These are phyloP conservation scores for Cyphomyrus discorhynchus DNA, from an alignment of 2,113 vertebrate genomes.

Conservation along the genomic window DNA sequence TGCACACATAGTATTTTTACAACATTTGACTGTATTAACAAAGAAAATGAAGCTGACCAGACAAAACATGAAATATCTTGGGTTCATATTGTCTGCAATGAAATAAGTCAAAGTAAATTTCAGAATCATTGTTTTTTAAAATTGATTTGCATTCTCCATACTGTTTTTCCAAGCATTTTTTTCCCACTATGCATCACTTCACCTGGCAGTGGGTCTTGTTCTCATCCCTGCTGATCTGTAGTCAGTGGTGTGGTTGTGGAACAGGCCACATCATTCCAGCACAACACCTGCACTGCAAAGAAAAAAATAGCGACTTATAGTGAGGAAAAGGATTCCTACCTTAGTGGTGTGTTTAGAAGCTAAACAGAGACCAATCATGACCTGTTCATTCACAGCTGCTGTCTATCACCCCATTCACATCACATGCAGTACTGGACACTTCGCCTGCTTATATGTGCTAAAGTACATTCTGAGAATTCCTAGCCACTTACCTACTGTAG, in stretches of 20 bases:
- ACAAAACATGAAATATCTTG: too few species aligned
- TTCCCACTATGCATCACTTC: neutral
- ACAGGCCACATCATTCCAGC: neutral
- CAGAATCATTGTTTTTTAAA: too few species aligned
- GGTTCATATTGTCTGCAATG: too few species aligned
- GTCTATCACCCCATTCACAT: neutral
- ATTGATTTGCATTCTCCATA: too few species aligned
- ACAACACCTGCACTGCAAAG: neutral
- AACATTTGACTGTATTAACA: too few species aligned
- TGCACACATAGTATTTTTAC: too few species aligned
- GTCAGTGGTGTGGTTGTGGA: neutral
- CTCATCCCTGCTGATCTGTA: neutral
- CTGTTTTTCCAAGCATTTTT: too few species aligned
- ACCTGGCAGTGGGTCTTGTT: neutral
- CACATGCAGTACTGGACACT: neutral
- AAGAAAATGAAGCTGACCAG: too few species aligned
- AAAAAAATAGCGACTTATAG: neutral
- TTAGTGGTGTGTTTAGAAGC: neutral
- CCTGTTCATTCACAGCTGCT: neutral
- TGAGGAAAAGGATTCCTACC: neutral
- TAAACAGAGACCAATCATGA: neutral
- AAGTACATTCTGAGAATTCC: neutral
- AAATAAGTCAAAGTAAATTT: too few species aligned
- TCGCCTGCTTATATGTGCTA: neutral
- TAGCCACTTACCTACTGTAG: too few species aligned